Evolutionary conservation across 1,140 invertebrate genomes (phyloP).

Genomic region (Drosophila nikananu): DNA sequence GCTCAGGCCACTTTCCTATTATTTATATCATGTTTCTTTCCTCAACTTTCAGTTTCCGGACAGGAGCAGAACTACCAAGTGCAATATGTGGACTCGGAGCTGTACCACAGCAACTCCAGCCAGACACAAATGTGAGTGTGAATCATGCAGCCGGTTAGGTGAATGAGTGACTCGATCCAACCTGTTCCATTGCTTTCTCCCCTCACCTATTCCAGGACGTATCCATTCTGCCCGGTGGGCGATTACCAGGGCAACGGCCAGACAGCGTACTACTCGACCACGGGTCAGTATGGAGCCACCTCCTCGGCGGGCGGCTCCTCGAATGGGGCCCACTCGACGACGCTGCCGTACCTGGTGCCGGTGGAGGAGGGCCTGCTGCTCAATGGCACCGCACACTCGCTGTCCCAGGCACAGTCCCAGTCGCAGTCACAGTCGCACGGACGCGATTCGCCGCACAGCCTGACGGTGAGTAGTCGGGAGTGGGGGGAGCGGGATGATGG

Average conservation of each 20-base stretch:
- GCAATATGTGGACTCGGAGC: slow-evolving; percentile 89
- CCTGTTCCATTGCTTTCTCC: slow-evolving; percentile 29
- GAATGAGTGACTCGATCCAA: slow-evolving; percentile 12
- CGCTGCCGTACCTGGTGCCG: slow-evolving; percentile 88
- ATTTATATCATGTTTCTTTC: neutral
- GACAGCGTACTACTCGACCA: slow-evolving; percentile 86
- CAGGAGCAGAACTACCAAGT: slow-evolving; percentile 88
- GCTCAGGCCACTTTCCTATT: too few species aligned
- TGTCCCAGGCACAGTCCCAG: slow-evolving; percentile 78
- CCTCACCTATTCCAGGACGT: slow-evolving; percentile 87
- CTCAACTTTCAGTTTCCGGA: slow-evolving; percentile 81
- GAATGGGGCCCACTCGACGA: slow-evolving; percentile 87
- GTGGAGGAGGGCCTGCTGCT: slow-evolving; percentile 88
- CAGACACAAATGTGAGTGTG: slow-evolving; percentile 89
- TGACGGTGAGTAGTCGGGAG: slow-evolving; percentile 84
- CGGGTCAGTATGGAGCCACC: slow-evolving; percentile 86
- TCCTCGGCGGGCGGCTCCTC: slow-evolving; percentile 85
- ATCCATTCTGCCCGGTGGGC: slow-evolving; percentile 94
- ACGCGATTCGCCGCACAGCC: slow-evolving; percentile 90
- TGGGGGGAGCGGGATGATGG: slow-evolving; percentile 54
- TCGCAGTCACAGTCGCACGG: slow-evolving; percentile 88
- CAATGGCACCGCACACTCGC: slow-evolving; percentile 81
- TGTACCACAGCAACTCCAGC: slow-evolving; percentile 86
- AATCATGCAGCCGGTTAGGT: neutral
- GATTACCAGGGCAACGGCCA: slow-evolving; percentile 87